Evolutionary conservation across 2,797 vertebrate species (phyloP), one percentile per base, ranked within the genome.

Genomic region (Tenualosa ilisha): DNA sequence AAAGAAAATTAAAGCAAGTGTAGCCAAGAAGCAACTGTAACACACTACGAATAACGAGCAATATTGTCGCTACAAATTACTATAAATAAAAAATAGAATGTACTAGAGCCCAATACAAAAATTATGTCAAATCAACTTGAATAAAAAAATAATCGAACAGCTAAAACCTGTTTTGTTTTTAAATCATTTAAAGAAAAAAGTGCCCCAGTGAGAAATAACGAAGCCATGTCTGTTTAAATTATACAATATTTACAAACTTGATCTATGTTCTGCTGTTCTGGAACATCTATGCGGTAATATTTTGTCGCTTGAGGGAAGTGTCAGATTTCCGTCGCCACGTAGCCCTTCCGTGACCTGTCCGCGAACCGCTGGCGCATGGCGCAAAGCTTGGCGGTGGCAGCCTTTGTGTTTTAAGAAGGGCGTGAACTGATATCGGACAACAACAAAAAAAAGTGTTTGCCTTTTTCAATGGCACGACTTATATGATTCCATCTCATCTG

Each of bases 241-340:
- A 93, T 95, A 95, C 94, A 95, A 91, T 95, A 95, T 95, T 94
- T 96, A 95, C 94, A 96, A 93, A 94, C 92, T 91, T 90, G 87
- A 92, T 92, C 91, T 91, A 92, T 92, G 89, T 92, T 85, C 86
- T 91, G 92, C 87, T 91, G 92, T 90, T 91, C 91, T 86, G 81
- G 81, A 87, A 86, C 56, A 72, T 84, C 84, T 86, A 83, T 84
- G 65, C 88, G 91, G 86, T 90, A 92, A 88, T 91, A 85, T 89
- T 13, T 90, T 87, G 68, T 89, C 85, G 82, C 89, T 86, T 89
- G 88, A 85, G 90, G 88, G 90, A 93, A 93, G 94, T 94, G 93
- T 91, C 93, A 92, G 88, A 91, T 92, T 87, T 89, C 88, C 90
- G 65, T 91, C 91, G 83, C 89, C 90, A 91, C 86, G 89, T 88